Base-by-base conservation (phyloP, 2,888 invertebrate species). In the Hyposoter dolosus region DNA sequence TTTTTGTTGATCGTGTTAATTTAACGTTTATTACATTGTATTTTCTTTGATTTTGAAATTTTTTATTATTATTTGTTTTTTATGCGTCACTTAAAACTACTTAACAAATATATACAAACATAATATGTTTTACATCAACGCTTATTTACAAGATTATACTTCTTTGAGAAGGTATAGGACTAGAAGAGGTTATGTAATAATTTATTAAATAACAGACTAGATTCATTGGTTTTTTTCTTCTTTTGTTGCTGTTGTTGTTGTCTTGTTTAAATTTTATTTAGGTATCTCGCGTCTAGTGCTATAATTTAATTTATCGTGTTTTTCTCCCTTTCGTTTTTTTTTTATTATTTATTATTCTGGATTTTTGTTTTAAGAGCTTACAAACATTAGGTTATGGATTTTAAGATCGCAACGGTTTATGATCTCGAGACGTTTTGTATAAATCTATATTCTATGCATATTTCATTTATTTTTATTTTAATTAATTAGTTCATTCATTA, bases 41-140 rank as follows among this genome's bases (percentile, higher is more conserved):
- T 77, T 81, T 89, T 86, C 76, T 72, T 76, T 60, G 60, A 28
- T 60, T 60, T 60, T 60, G 60, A 28, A 60, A 60, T 60, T 28
- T 40, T 60, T 60, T 60, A 60, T 60, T 60, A 28, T 69, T 75
- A 43, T 77, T 81, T 74, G 82, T 77, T 74, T 84, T 87, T 87
- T 82, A 88, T 88, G 83, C 88, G 88, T 87, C 85, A 88, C 88
- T 90, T 89, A 89, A 88, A 90, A 90, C 90, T 90, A 90, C 90
- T 89, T 90, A 90, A 90, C 90, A 90, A 82, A 89, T 90, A 90
- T 90, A 84, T 90, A 90, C 90, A 90, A 90, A 90, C 89, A 88
- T 89, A 90, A 88, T 90, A 87, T 88, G 88, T 88, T 82, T 90
- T 90, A 89, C 88, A 89, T 89, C 88, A 89, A 90, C 89, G 88